Base-by-base conservation (phyloP, 2,113 vertebrate species). In the Eidolon helvum region DNA sequence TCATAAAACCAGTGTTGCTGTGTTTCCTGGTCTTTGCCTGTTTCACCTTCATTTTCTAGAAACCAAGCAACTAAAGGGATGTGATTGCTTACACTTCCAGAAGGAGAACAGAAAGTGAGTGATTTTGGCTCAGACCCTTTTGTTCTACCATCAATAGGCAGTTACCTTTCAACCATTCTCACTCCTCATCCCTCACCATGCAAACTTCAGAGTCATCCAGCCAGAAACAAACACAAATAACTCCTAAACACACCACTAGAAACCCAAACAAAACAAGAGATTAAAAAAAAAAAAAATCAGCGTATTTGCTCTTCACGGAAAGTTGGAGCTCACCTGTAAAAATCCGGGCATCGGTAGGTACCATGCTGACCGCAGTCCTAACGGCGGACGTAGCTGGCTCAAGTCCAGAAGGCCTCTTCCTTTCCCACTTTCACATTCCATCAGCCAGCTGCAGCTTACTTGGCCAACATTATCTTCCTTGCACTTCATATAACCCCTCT, bases 191-290 rank as follows among this genome's bases (percentile, higher is more conserved):
- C 63, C 33, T 96, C 75, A 74, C 82, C 69, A 35, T 55, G 55
- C 78, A 92, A 74, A n/a, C 88, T 72, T 75, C 59, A 93, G n/a
- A 94, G 78, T 88, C 88, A 78, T 40, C 24, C 79, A 88, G 86
- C 69, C 93, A 97, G 90, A 91, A 94, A 79, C 50, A 87, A 80
- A 94, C 74, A 63, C 57, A 90, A 93, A 83, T 65, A 75, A 92
- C 30, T 53, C 57, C 82, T 55, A 91, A 82, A 93, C 61, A 77
- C 72, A 57, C 83, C 92, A 55, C 63, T 35, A 94, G 92, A 95
- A 95, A 95, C 87, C 75, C 91, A 97, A 97, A 97, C 90, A 95
- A 90, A 97, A 77, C 68, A 43, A 16, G 2, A 65, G 89, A 69
- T 71, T 35, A 59, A 68, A 82, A 65, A 80, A 50, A 50, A 50